Percentiles rank a stretch among this genome's conserved stretches.
phyloP scores from a whole-genome alignment of 2,888 invertebrate genomes.

The Hydraecia micacea region DNA sequence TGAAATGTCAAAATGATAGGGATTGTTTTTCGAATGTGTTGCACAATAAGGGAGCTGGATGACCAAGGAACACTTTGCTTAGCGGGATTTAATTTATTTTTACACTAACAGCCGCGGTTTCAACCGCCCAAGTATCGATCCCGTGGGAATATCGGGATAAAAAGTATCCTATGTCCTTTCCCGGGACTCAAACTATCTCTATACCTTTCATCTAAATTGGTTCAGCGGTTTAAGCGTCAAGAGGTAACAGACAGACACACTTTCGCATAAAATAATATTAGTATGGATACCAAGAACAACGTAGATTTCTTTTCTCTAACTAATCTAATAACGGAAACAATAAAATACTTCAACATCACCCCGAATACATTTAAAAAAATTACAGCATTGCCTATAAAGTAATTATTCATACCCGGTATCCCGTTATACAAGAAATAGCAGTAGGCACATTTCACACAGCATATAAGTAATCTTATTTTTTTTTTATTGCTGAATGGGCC shows the following conservation, averaged over 20 bases:
- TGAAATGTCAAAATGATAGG: too few relatives aligned
- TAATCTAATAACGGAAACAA: conserved; percentile 45
- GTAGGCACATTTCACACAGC: conserved; percentile 17
- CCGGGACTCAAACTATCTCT: too few relatives aligned
- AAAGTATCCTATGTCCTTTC: too few relatives aligned
- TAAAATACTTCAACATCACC: conserved; percentile 52
- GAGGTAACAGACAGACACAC: too few relatives aligned
- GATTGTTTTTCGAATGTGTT: not conserved
- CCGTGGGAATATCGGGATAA: too few relatives aligned
- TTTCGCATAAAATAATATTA: too few relatives aligned
- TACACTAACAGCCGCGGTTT: too few relatives aligned
- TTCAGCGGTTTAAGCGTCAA: too few relatives aligned
- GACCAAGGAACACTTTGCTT: not conserved
- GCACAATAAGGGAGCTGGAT: too few relatives aligned
- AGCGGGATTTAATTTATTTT: not conserved
- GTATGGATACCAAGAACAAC: not conserved
- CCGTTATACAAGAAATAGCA: not conserved
- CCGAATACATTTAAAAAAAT: conserved; percentile 45
- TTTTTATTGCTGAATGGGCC: too few relatives aligned
- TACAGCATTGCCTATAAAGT: conserved; percentile 45
- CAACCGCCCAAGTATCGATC: too few relatives aligned
- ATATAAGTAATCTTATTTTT: not conserved
- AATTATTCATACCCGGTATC: conserved; percentile 58
- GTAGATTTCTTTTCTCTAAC: conserved; percentile 4
- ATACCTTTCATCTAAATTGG: too few relatives aligned